Evolutionary conservation across 2,797 vertebrate genomes (phyloP).

Genomic region (Pangasius macronema): DNA sequence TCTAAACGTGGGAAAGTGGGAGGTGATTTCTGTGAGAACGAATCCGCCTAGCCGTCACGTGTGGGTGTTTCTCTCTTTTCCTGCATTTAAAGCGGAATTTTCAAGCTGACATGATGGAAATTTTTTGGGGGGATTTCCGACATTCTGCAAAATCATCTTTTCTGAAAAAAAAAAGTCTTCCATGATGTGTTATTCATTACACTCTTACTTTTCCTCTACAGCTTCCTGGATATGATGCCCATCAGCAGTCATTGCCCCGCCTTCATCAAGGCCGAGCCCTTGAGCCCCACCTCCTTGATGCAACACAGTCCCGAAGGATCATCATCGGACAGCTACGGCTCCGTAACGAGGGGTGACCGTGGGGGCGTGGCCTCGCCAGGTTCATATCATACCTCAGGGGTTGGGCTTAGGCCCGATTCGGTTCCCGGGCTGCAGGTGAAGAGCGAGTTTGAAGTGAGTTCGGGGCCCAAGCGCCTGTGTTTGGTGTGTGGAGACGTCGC

Average conservation of each 20-base stretch:
- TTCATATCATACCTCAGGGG: slow-evolving; percentile 73
- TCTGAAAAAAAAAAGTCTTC: neutral
- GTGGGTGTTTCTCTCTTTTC: neutral
- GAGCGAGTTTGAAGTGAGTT: slow-evolving; percentile 93
- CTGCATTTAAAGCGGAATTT: slow-evolving; percentile 21
- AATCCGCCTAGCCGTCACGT: neutral
- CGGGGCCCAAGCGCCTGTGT: slow-evolving; percentile 94
- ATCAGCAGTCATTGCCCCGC: slow-evolving; percentile 84
- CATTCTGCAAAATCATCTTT: neutral
- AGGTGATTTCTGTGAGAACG: slow-evolving; percentile 20
- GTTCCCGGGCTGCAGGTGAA: slow-evolving; percentile 88
- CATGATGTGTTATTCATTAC: neutral
- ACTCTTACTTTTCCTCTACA: slow-evolving; percentile 55
- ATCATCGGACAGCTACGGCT: slow-evolving; percentile 87
- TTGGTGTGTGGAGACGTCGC: slow-evolving; percentile 96
- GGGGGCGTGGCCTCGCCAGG: slow-evolving; percentile 82
- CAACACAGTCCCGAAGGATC: slow-evolving; percentile 87
- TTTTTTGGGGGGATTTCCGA: neutral
- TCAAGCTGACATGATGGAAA: slow-evolving; percentile 24
- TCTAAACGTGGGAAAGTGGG: slow-evolving; percentile 25
- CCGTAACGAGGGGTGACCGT: slow-evolving; percentile 76
- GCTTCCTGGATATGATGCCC: slow-evolving; percentile 91
- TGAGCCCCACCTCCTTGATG: slow-evolving; percentile 87
- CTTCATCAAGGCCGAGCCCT: slow-evolving; percentile 89
- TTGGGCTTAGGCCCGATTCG: slow-evolving; percentile 73